A percentile compares a stretch with the other conserved stretches of the same genome.
These are phyloP conservation scores for Calidris pygmaea DNA, from an alignment of 2,113 vertebrate genomes.

Conservation along the genomic window DNA sequence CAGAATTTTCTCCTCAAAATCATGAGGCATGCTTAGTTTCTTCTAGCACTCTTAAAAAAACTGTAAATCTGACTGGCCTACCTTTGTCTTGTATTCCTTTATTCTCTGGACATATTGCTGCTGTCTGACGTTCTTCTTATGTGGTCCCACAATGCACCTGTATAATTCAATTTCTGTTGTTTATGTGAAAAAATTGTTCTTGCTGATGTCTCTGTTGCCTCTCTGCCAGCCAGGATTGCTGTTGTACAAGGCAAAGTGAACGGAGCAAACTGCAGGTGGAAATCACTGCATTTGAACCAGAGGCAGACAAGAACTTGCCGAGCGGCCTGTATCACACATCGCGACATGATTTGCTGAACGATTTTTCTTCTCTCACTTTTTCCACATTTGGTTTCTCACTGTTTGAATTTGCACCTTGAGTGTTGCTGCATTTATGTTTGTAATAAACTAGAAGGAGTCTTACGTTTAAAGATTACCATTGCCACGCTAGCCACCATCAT, in stretches of 20 bases:
- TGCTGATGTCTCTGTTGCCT: neutral
- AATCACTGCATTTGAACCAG: neutral
- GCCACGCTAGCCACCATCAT: neutral
- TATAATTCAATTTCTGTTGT: neutral
- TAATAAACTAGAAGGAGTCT: neutral
- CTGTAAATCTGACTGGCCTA: neutral
- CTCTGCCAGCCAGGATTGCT: neutral
- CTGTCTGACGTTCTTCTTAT: neutral
- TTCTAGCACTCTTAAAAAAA: neutral
- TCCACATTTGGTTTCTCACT: neutral
- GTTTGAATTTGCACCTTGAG: neutral
- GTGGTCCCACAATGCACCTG: neutral
- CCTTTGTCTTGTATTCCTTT: neutral
- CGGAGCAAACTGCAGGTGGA: neutral
- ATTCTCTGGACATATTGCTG: neutral
- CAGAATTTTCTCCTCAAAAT: neutral
- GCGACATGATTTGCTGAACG: rapidly evolving
- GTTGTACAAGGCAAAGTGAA: neutral
- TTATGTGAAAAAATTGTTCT: neutral
- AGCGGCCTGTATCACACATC: neutral
- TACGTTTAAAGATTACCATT: neutral
- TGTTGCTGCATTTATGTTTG: neutral
- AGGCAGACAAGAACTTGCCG: neutral
- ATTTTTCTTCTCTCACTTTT: neutral
- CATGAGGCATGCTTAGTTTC: neutral